A percentile compares a stretch with the other conserved stretches of the same genome.
Evolutionary conservation across 2,797 vertebrate species (phyloP).

Genomic region (Ptychadena robeensis): DNA sequence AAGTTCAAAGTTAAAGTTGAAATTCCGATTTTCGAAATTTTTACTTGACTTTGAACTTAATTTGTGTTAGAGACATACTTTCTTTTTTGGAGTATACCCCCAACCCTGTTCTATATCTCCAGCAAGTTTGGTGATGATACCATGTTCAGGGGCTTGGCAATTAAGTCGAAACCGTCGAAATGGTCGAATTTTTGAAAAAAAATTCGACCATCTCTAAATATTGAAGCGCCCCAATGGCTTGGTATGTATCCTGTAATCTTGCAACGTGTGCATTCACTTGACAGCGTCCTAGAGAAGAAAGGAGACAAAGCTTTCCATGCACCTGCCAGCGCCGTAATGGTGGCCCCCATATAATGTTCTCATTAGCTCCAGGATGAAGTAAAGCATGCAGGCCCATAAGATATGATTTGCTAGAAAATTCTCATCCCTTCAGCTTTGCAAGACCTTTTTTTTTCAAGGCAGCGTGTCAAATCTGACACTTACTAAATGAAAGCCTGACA

Average conservation of each 20-base stretch:
- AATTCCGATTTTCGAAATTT: too few relatives aligned
- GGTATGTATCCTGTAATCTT: background rate
- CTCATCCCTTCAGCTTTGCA: constrained; percentile 3
- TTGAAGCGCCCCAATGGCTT: too few relatives aligned
- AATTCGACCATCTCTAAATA: too few relatives aligned
- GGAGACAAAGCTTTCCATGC: background rate
- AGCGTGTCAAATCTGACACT: constrained; percentile 34
- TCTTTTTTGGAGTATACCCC: too few relatives aligned
- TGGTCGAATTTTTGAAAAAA: too few relatives aligned
- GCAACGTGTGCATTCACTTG: background rate
- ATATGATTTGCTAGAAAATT: constrained; percentile 48
- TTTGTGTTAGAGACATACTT: too few relatives aligned
- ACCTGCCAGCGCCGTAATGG: constrained; percentile 27
- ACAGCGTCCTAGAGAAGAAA: background rate
- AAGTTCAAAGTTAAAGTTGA: too few relatives aligned
- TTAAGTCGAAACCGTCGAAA: too few relatives aligned
- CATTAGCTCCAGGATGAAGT: constrained; percentile 49
- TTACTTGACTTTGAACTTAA: too few relatives aligned
- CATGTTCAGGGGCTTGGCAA: too few relatives aligned
- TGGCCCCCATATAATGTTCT: constrained; percentile 19
- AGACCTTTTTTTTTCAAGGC: constrained; percentile 41
- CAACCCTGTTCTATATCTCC: too few relatives aligned
- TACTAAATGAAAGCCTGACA: constrained; percentile 37
- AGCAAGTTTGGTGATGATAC: too few relatives aligned
- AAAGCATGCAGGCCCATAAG: constrained; percentile 47